Conservation (phyloP, 2,113 vertebrate genomes). For the Melanocharis versteri region DNA sequence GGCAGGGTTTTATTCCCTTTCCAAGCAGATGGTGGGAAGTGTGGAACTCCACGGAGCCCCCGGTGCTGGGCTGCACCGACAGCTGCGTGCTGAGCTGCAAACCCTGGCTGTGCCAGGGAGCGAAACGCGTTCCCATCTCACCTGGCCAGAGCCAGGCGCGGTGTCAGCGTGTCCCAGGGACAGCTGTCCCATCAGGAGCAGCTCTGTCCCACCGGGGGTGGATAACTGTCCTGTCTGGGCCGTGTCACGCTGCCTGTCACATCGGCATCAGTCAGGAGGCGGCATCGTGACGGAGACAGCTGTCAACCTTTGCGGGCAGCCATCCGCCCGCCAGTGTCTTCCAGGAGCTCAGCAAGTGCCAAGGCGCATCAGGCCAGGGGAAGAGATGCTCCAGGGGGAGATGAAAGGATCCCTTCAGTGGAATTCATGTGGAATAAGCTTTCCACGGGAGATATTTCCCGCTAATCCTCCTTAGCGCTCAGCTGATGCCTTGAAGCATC, state of each 20-base stretch:
- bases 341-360: slow-evolving; percentile 43
- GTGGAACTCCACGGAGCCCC: neutral
- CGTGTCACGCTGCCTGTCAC: neutral
- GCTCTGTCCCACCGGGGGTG: neutral
- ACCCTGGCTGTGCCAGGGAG: fast-evolving
- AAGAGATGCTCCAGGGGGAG: slow-evolving; percentile 50
- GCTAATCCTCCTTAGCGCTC: slow-evolving; percentile 58
- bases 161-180: neutral
- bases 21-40: neutral
- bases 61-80: fast-evolving
- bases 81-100: fast-evolving
- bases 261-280: neutral
- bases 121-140: fast-evolving
- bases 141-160: neutral
- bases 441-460: slow-evolving; percentile 56
- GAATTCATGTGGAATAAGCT: slow-evolving; percentile 67
- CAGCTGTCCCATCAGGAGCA: fast-evolving
- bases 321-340: neutral
- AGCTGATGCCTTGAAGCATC: slow-evolving; percentile 51
- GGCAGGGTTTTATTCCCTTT: neutral
- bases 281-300: neutral
- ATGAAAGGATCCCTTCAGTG: slow-evolving; percentile 64
- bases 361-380: slow-evolving; percentile 50
- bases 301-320: slow-evolving; percentile 22
- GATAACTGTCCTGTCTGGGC: neutral